Base-by-base conservation (phyloP, 2,797 vertebrate species). In the Pangasius mekongensis region DNA sequence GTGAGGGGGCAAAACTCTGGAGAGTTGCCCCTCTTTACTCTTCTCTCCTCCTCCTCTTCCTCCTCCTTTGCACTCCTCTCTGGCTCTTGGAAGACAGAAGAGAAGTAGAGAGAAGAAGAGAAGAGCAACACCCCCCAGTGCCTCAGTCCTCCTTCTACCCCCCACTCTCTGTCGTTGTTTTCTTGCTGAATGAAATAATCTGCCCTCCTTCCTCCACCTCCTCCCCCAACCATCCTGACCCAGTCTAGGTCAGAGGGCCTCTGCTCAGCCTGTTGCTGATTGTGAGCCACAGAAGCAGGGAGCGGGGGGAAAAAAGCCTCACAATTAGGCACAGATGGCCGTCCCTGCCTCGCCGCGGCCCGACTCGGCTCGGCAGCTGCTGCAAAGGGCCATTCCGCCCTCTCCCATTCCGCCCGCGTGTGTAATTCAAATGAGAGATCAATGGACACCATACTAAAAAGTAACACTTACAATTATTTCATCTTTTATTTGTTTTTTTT, bases 291-390 rank as follows among this genome's bases (percentile, higher is more conserved):
- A 95, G 95, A 93, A 93, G 94, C 83, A 95, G 94, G 94, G 95
- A 30, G 36, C 2, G 60, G 60, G 58, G 81, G 85, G 94, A 93
- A 92, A 95, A 93, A 95, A 90, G 94, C 93, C 93, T 94, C 91
- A 96, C 95, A 96, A 96, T 96, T 96, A 96, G 93, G 95, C 95
- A 96, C 96, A 96, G 96, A 96, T 96, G 96, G 96, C 94, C 94
- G 94, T 95, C 94, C 95, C 93, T 94, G 95, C 95, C 95, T 95
- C 94, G 43, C 77, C 67, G 76, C 9, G 84, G 86, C 74, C 60
- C 52, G 62, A 73, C 18, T 67, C 66, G 77, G 2, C 43, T 77
- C 54, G 54, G 83, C 88, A 86, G 87, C 87, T 58, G 54, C 91
- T 84, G 87, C 83, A 86, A 87, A 86, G 90, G 87, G 66, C 88